Conservation (phyloP, 2,797 vertebrate genomes). For the Pogoniulus pusillus region DNA sequence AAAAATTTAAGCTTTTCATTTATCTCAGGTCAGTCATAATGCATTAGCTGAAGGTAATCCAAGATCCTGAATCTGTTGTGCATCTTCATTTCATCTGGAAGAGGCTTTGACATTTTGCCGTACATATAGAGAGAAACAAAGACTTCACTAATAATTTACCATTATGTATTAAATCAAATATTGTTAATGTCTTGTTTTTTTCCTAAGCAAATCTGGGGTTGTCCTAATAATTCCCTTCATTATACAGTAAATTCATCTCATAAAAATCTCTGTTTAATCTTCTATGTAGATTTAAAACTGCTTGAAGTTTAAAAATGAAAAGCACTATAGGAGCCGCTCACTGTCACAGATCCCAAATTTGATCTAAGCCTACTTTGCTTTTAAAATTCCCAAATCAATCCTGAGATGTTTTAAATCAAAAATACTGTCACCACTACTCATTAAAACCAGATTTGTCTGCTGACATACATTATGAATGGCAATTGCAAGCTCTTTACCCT, state of each 20-base stretch:
- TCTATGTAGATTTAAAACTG: neutral
- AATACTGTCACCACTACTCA: neutral
- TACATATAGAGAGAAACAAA: neutral
- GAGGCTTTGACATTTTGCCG: neutral
- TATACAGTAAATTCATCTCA: neutral
- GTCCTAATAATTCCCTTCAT: constrained; percentile 11
- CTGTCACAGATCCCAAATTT: neutral
- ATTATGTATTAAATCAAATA: neutral
- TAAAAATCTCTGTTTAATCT: neutral
- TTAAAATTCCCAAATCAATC: constrained; percentile 40
- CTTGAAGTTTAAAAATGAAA: constrained; percentile 1
- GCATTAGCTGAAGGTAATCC: constrained; percentile 20
- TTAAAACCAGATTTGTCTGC: constrained; percentile 34
- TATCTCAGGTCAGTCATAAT: neutral
- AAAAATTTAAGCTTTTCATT: constrained; percentile 31
- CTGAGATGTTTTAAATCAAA: constrained; percentile 36
- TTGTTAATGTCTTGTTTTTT: neutral
- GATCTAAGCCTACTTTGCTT: neutral
- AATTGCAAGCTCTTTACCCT: constrained; percentile 83
- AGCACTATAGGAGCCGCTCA: neutral
- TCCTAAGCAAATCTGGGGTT: neutral
- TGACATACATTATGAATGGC: constrained; percentile 14
- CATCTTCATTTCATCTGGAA: constrained; percentile 11
- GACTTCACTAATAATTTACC: neutral
- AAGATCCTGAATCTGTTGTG: neutral